phyloP scores from a whole-genome alignment of 2,797 vertebrate genomes.

The Peromyscus melanophrys region DNA sequence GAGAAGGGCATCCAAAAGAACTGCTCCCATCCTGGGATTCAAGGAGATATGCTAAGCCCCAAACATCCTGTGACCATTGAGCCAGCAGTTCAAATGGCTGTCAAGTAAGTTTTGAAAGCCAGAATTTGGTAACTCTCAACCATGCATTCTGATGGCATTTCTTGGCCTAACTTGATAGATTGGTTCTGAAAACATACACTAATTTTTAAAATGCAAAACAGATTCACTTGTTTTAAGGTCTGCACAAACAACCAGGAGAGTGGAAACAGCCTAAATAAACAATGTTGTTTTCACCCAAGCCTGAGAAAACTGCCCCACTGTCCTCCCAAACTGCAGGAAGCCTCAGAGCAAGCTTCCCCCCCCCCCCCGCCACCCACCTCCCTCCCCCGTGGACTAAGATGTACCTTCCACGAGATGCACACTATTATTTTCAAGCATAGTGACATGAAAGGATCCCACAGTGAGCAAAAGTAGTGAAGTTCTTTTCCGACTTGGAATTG shows the following conservation, averaged over 20 bases:
- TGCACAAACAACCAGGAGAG: slow-evolving; percentile 78
- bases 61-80: background rate
- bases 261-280: slow-evolving; percentile 74
- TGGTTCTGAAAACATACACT: slow-evolving; percentile 85
- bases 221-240: slow-evolving; percentile 73
- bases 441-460: slow-evolving; percentile 73
- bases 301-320: slow-evolving; percentile 80
- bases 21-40: background rate
- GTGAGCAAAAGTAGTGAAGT: slow-evolving; percentile 54
- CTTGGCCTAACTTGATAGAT: slow-evolving; percentile 81
- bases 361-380: no score
- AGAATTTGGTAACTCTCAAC: slow-evolving; percentile 68
- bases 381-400: slow-evolving; percentile 82
- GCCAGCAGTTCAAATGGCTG: slow-evolving; percentile 44
- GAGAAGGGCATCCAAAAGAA: background rate
- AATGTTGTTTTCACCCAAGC: slow-evolving; percentile 82
- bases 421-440: slow-evolving; percentile 48
- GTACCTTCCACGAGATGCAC: slow-evolving; percentile 74
- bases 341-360: slow-evolving; percentile 80
- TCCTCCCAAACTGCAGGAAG: slow-evolving; percentile 87
- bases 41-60: background rate
- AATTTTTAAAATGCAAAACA: slow-evolving; percentile 83
- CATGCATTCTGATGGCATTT: slow-evolving; percentile 73
- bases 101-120: slow-evolving; percentile 72
- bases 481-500: slow-evolving; percentile 2